Conservation (phyloP, 2,888 invertebrate species). For the Lepidocyrtinus sp. region DNA sequence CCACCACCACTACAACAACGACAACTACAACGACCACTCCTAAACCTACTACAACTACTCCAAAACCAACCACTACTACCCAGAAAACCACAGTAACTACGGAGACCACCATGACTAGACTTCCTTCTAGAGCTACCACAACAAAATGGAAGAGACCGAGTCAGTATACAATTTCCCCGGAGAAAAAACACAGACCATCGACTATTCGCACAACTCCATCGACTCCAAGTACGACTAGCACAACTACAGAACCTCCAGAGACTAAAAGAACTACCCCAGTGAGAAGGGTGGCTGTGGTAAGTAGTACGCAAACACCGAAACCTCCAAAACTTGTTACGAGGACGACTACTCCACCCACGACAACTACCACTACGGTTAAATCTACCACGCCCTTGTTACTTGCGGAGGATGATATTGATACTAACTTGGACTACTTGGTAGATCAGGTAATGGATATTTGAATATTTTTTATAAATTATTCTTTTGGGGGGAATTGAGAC, state of each 20-base stretch:
- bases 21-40: constrained; percentile 68
- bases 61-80: constrained; percentile 68
- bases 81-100: constrained; percentile 70
- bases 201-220: constrained; percentile 73
- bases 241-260: constrained; percentile 69
- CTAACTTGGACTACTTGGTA: constrained; percentile 68
- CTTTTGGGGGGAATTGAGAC: neutral
- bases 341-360: constrained; percentile 72
- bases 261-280: constrained; percentile 71
- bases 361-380: constrained; percentile 71
- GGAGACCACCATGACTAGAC: constrained; percentile 58
- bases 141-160: constrained; percentile 65
- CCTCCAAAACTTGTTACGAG: constrained; percentile 71
- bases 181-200: constrained; percentile 62
- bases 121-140: constrained; percentile 60
- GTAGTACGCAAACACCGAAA: constrained; percentile 73
- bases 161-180: constrained; percentile 66
- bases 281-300: constrained; percentile 15
- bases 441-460: constrained; percentile 69
- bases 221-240: constrained; percentile 71
- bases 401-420: constrained; percentile 66
- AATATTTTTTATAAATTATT: too few species aligned
- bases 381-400: constrained; percentile 43
- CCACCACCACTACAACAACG: constrained; percentile 53
- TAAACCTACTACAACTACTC: constrained; percentile 70